Conservation (phyloP, 2,888 invertebrate species). For the Synanthedon andrenaeformis region DNA sequence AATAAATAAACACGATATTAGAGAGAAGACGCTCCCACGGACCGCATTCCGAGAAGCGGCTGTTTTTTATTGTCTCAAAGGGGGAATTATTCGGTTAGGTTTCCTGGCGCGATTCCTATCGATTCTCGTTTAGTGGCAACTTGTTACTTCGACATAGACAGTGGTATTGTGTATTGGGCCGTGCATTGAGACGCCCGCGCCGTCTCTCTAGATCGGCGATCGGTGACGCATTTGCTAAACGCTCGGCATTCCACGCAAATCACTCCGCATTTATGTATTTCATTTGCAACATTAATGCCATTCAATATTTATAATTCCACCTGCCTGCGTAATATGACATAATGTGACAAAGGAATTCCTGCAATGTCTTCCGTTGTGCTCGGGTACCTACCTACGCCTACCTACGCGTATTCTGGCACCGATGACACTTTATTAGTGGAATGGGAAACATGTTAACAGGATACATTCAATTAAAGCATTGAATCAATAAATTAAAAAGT, state of each 20-base stretch:
- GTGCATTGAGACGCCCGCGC: background rate
- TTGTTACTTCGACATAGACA: constrained; percentile 13
- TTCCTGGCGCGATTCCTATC: constrained; percentile 13
- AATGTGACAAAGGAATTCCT: no score
- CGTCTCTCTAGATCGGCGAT: background rate
- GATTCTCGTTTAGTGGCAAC: constrained; percentile 18
- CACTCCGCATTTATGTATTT: background rate
- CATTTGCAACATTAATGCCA: background rate
- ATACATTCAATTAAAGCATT: no score
- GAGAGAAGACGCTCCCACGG: constrained; percentile 15
- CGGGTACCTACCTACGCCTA: no score
- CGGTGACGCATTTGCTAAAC: background rate
- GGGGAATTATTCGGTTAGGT: constrained; percentile 10
- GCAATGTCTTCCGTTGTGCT: no score
- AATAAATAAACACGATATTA: no score
- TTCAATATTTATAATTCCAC: background rate
- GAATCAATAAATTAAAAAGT: no score
- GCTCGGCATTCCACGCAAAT: background rate
- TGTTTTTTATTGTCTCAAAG: constrained; percentile 14
- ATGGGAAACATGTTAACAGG: no score
- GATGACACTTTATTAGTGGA: no score
- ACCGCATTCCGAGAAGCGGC: constrained; percentile 19
- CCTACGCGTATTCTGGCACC: no score
- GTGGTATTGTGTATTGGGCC: background rate
- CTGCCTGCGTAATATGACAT: background rate